A percentile compares a stretch with the other conserved stretches of the same genome.
Evolutionary conservation across 2,888 invertebrate species (phyloP).

Genomic region (Rhogogaster chlorosoma): DNA sequence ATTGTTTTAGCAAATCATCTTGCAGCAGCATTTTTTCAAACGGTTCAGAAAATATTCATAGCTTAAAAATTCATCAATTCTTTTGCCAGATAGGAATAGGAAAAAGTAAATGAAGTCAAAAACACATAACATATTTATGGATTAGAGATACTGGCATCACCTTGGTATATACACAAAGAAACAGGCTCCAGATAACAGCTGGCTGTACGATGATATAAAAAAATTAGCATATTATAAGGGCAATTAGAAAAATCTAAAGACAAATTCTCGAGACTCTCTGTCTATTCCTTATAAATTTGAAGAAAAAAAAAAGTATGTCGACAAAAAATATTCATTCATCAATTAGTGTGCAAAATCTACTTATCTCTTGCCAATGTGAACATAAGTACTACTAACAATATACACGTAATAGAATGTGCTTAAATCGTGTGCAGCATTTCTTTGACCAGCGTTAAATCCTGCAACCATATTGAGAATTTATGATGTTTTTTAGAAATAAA

Average conservation of each 20-base stretch:
- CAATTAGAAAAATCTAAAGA: conserved; percentile 58
- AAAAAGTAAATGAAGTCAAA: conserved; percentile 12
- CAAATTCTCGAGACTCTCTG: conserved; percentile 33
- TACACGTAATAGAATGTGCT: conserved; percentile 59
- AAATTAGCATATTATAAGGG: conserved; percentile 51
- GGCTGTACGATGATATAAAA: conserved; percentile 50
- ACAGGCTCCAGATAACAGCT: conserved; percentile 48
- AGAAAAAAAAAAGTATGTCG: not conserved
- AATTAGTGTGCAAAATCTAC: not conserved
- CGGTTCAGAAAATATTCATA: not conserved
- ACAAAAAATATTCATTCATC: not conserved
- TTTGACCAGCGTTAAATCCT: not conserved
- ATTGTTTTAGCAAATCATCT: not conserved
- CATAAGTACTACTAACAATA: conserved; percentile 61
- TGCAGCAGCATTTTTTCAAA: not conserved
- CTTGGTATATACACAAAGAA: conserved; percentile 37
- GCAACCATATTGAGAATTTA: not conserved
- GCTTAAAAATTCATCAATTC: conserved; percentile 39
- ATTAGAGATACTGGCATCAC: not conserved
- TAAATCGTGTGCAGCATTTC: conserved; percentile 54
- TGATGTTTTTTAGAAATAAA: not conserved
- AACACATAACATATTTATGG: conserved; percentile 38
- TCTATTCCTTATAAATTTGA: conserved; percentile 25
- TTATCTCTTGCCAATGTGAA: not conserved
- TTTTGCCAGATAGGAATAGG: conserved; percentile 45